These are phyloP conservation scores for Ophion slaviceki DNA, from an alignment of 2,888 invertebrate genomes.

Conservation along the genomic window DNA sequence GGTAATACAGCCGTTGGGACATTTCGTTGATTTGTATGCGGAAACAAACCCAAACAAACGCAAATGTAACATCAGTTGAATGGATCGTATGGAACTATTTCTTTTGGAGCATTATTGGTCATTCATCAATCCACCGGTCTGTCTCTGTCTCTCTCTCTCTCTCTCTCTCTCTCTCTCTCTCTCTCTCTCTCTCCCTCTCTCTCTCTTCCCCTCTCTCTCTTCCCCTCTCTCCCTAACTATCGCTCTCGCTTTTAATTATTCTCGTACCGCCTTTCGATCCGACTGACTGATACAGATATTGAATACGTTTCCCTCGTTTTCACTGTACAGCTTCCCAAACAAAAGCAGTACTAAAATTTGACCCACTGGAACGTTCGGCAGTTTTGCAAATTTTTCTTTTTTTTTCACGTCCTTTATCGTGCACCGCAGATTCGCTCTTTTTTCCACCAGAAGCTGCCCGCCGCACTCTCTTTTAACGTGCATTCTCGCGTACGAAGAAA, in stretches of 20 bases:
- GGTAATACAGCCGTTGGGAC: not conserved
- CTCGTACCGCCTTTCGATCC: not conserved
- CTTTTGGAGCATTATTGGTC: not conserved
- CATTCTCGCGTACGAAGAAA: not conserved
- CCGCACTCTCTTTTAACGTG: not conserved
- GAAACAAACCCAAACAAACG: not conserved
- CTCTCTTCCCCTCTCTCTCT: not conserved
- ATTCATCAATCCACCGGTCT: not conserved
- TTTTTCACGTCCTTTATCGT: not conserved
- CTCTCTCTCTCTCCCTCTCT: not conserved
- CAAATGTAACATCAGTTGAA: not conserved
- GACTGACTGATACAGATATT: not conserved
- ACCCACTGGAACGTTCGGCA: not conserved
- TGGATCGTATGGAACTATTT: not conserved
- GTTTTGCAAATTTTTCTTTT: not conserved
- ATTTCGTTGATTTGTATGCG: not conserved
- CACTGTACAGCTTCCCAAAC: not conserved
- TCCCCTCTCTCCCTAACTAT: not conserved
- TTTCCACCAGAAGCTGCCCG: not conserved
- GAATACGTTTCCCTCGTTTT: not conserved
- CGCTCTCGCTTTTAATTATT: constrained; percentile 2
- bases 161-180: not conserved
- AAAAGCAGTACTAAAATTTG: constrained; percentile 4
- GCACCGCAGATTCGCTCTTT: too few species aligned
- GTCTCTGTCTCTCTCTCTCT: not conserved